Conservation (phyloP, 1,140 invertebrate genomes). For the Heliconius melpomene region DNA sequence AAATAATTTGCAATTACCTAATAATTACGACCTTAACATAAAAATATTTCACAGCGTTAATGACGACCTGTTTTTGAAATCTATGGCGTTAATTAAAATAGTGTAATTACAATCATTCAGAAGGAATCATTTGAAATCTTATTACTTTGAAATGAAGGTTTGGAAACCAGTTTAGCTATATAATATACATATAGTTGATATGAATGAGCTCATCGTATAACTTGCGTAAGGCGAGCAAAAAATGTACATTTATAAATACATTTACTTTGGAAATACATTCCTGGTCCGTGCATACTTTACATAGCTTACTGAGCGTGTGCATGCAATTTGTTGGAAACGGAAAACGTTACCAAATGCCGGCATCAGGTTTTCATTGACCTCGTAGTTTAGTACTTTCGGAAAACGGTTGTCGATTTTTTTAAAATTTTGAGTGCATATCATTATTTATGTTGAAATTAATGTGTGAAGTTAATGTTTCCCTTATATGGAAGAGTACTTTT, state of each 20-base stretch:
- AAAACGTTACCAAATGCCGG: constrained; percentile 41
- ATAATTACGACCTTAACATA: constrained; percentile 26
- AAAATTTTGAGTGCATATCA: not conserved
- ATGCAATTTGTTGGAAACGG: constrained; percentile 39
- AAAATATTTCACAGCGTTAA: constrained; percentile 20
- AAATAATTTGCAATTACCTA: constrained; percentile 22
- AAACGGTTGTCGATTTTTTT: constrained; percentile 21
- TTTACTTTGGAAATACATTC: constrained; percentile 41
- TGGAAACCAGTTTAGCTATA: constrained; percentile 32
- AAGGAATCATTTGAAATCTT: constrained; percentile 33
- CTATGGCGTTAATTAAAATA: constrained; percentile 17
- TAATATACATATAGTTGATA: constrained; percentile 42
- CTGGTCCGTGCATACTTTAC: constrained; percentile 35
- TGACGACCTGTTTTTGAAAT: constrained; percentile 24
- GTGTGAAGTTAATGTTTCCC: not conserved
- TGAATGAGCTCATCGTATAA: constrained; percentile 54
- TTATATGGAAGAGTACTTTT: no score
- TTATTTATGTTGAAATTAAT: not conserved
- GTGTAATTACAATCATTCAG: constrained; percentile 22
- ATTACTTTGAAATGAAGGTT: constrained; percentile 27
- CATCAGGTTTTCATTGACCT: constrained; percentile 38
- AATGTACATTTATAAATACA: constrained; percentile 43
- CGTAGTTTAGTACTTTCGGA: constrained; percentile 37
- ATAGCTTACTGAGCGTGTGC: constrained; percentile 30
- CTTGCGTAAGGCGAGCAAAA: constrained; percentile 52